Conservation (phyloP, 2,113 vertebrate genomes). For the Emydocephalus ijimae region DNA sequence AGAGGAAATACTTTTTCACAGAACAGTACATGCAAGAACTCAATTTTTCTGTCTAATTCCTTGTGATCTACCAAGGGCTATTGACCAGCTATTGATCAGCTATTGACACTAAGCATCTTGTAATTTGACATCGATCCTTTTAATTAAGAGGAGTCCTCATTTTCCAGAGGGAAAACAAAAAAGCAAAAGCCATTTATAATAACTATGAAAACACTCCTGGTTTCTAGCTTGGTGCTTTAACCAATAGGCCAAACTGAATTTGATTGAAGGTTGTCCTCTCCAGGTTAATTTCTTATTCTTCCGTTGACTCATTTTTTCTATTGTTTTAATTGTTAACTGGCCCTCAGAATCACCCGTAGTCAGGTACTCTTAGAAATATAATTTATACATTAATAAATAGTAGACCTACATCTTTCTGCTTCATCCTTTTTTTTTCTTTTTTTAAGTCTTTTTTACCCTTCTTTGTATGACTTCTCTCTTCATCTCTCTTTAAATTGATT, state of each 20-base stretch:
- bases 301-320: background rate
- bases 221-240: background rate
- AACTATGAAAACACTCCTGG: background rate
- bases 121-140: conserved; percentile 38
- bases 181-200: background rate
- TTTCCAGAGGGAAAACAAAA: conserved; percentile 13
- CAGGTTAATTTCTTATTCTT: background rate
- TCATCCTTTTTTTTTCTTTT: background rate
- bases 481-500: background rate
- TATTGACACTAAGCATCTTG: background rate
- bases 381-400: background rate
- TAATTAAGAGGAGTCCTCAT: conserved; percentile 24
- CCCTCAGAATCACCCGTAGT: background rate
- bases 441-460: background rate
- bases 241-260: background rate
- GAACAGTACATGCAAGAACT: background rate
- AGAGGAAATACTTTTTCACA: background rate
- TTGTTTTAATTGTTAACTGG: background rate
- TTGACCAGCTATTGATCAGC: too few relatives aligned
- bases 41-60: background rate
- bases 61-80: background rate
- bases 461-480: background rate
- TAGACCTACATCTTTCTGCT: background rate
- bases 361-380: background rate
- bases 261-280: background rate